phyloP scores from a whole-genome alignment of 2,888 invertebrate genomes.

The Parelbella ahira region DNA sequence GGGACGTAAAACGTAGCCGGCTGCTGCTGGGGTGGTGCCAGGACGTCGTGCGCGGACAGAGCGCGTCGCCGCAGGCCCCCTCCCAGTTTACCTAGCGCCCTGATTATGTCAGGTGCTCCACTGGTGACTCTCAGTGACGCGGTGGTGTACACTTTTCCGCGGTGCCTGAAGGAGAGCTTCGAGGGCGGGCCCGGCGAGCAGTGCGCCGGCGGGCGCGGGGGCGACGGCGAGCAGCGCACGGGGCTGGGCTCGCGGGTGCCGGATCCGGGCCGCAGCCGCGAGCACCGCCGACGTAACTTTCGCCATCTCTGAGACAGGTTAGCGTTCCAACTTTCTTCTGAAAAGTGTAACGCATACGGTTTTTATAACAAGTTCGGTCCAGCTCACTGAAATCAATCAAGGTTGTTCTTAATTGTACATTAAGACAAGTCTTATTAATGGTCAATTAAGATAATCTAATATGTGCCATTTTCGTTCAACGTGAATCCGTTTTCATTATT shows the following conservation, averaged over 20 bases:
- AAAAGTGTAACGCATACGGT: slow-evolving; percentile 39
- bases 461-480: no score
- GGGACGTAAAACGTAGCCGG: slow-evolving; percentile 87
- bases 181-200: slow-evolving; percentile 72
- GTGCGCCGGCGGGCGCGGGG: slow-evolving; percentile 71
- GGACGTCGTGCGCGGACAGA: slow-evolving; percentile 85
- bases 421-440: no score
- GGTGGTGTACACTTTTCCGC: slow-evolving; percentile 75
- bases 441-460: no score
- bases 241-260: slow-evolving; percentile 77
- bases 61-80: slow-evolving; percentile 85
- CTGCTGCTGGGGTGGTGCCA: slow-evolving; percentile 77
- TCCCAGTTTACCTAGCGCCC: slow-evolving; percentile 85
- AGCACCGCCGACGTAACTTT: slow-evolving; percentile 85
- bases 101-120: slow-evolving; percentile 84
- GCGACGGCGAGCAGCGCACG: slow-evolving; percentile 79
- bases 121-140: slow-evolving; percentile 72
- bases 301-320: slow-evolving; percentile 88
- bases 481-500: no score
- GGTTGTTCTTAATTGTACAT: no score
- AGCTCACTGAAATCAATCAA: not conserved
- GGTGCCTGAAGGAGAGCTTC: slow-evolving; percentile 71
- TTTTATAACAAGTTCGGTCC: slow-evolving; percentile 3
- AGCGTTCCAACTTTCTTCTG: slow-evolving; percentile 88
- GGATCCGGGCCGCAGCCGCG: slow-evolving; percentile 83